Conservation (phyloP, 2,888 invertebrate genomes). For the Rhodophaea formosa region DNA sequence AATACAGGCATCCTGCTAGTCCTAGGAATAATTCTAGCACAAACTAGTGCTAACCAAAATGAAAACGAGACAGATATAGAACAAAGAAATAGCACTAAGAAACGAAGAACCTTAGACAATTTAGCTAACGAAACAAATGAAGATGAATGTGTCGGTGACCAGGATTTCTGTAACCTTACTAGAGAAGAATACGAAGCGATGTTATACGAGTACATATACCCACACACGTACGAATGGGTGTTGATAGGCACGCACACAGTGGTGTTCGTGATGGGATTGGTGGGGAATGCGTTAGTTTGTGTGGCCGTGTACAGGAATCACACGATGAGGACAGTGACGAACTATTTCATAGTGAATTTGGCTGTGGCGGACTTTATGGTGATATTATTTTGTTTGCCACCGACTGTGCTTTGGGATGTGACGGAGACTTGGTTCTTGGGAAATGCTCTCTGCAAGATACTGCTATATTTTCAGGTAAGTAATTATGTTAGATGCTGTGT, state of each 20-base stretch:
- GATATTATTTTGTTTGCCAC: slow-evolving; percentile 92
- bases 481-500: too few species aligned
- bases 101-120: neutral
- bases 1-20: slow-evolving; percentile 16
- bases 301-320: slow-evolving; percentile 93
- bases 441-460: slow-evolving; percentile 89
- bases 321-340: slow-evolving; percentile 94
- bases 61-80: slow-evolving; percentile 8
- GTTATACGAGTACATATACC: slow-evolving; percentile 84
- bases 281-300: slow-evolving; percentile 94
- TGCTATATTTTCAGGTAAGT: slow-evolving; percentile 93
- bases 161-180: slow-evolving; percentile 70
- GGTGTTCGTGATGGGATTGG: slow-evolving; percentile 89
- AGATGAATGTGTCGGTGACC: slow-evolving; percentile 64
- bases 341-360: slow-evolving; percentile 95
- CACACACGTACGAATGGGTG: slow-evolving; percentile 88
- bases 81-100: slow-evolving; percentile 12
- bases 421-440: slow-evolving; percentile 97
- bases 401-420: slow-evolving; percentile 94
- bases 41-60: slow-evolving; percentile 10
- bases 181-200: slow-evolving; percentile 82
- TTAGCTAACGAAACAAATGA: neutral
- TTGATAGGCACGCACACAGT: slow-evolving; percentile 87
- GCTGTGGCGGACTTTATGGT: slow-evolving; percentile 94
- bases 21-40: slow-evolving; percentile 20